Percentiles rank a stretch among this genome's conserved stretches.
These are phyloP conservation scores for Nasonovia ribisnigri DNA, from an alignment of 2,888 invertebrate species.

Conservation along the genomic window DNA sequence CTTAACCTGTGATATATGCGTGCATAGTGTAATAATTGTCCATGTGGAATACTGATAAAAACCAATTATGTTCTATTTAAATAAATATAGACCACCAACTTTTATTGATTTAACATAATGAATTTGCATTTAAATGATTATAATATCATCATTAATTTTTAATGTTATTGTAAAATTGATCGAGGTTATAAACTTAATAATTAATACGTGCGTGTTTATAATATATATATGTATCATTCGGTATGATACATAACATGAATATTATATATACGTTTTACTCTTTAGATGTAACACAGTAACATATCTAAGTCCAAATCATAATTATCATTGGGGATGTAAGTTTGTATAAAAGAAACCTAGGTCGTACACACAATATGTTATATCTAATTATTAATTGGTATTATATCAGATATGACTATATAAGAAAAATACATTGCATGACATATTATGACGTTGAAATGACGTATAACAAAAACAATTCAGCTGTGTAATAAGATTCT, in stretches of 20 bases:
- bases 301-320: background rate
- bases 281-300: background rate
- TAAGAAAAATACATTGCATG: background rate
- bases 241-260: background rate
- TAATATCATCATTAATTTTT: conserved; percentile 12
- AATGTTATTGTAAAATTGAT: background rate
- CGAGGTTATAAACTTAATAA: background rate
- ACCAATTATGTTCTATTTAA: conserved; percentile 20
- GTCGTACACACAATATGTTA: background rate
- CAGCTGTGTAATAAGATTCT: background rate
- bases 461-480: background rate
- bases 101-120: background rate
- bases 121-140: background rate
- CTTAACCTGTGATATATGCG: background rate
- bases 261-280: too few relatives aligned
- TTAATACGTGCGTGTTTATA: background rate
- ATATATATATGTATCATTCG: too few relatives aligned
- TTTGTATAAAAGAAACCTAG: background rate
- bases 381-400: background rate
- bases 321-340: background rate
- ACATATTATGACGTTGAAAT: background rate
- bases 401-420: background rate
- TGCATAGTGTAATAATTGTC: background rate
- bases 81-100: background rate
- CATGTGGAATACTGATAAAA: conserved; percentile 17